Base-by-base conservation (phyloP, 2,113 vertebrate genomes). In the Microcebus murinus region DNA sequence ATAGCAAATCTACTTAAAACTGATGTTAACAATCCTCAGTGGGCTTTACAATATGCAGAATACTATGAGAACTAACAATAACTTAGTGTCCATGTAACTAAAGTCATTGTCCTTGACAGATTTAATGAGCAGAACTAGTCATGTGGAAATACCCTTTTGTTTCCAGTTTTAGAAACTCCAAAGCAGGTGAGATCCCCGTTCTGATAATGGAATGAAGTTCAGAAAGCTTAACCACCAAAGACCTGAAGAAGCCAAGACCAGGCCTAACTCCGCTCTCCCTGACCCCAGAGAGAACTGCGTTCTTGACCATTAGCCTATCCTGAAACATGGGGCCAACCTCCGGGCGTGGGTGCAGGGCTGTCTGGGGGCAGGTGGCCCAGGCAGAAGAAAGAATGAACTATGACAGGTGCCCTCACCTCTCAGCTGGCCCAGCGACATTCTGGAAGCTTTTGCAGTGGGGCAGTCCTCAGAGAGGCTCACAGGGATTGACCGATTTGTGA, bases 401-500 rank as follows among this genome's bases (percentile, higher is more conserved):
- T n/a, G 70, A 65, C 14, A 55, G 31, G 50, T 42, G 59, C 27
- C 79, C 36, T 76, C 34, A 27, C 61, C 87, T 94, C 95, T 73
- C 39, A 2, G 34, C n/a, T 74, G 90, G 70, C 90, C 86, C 5
- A n/a, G 57, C 2, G 29, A 90, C 83, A 95, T 86, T 42, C 31
- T 8, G 36, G 29, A 79, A 87, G 79, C 27, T 86, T 92, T 63
- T 65, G n/a, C 39, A 1, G 74, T 6, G 63, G 12, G 14, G 0
- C 42, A 13, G 71, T 95, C 71, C 3, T 0, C 68, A 55, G 57
- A 0, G 6, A 92, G 83, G 55, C 36, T 48, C 90, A 74, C 25
- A 21, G n/a, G 59, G 52, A 59, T 91, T 61, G 63, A 68, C 77
- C 96, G 50, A 94, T 0, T 39, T 81, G 65, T 36, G 96, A 94